Percentiles rank a stretch among this genome's conserved stretches.
phyloP scores from a whole-genome alignment of 2,113 vertebrate species.

The Paramormyrops kingsleyae region DNA sequence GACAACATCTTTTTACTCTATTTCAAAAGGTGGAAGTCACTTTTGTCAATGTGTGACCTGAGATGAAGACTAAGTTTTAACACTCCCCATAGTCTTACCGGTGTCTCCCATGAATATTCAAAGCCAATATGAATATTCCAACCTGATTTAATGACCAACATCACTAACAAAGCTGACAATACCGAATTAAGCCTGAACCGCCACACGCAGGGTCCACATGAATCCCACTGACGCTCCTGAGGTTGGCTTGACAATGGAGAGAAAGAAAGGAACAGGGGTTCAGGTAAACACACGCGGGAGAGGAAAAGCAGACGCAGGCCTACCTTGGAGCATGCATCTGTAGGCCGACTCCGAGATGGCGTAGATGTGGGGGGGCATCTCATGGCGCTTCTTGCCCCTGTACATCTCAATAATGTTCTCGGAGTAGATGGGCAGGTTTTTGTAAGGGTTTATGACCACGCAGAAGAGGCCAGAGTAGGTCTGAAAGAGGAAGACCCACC shows the following conservation, averaged over 20 bases:
- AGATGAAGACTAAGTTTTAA: neutral
- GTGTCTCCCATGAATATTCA: neutral
- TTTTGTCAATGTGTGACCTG: neutral
- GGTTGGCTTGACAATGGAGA: neutral
- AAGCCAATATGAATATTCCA: neutral
- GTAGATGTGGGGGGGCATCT: conserved; percentile 98
- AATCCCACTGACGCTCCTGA: neutral
- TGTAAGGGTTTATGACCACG: conserved; percentile 97
- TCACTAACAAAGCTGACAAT: neutral
- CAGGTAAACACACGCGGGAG: neutral
- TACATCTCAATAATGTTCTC: conserved; percentile 99
- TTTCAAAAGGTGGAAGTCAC: neutral
- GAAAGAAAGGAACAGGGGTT: neutral
- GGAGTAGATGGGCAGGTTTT: conserved; percentile 96
- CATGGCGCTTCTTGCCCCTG: conserved; percentile 93
- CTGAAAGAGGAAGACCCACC: conserved; percentile 48
- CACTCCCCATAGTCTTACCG: neutral
- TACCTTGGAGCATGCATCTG: conserved; percentile 98
- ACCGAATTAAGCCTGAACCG: neutral
- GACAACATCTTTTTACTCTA: neutral
- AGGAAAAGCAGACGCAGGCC: conserved; percentile 29
- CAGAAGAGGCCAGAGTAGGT: conserved; percentile 98
- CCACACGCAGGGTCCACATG: neutral
- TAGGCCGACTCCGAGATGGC: conserved; percentile 97
- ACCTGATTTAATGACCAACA: neutral